These are phyloP conservation scores for Sciurus vulgaris DNA, from an alignment of 2,797 vertebrate species.

Conservation along the genomic window DNA sequence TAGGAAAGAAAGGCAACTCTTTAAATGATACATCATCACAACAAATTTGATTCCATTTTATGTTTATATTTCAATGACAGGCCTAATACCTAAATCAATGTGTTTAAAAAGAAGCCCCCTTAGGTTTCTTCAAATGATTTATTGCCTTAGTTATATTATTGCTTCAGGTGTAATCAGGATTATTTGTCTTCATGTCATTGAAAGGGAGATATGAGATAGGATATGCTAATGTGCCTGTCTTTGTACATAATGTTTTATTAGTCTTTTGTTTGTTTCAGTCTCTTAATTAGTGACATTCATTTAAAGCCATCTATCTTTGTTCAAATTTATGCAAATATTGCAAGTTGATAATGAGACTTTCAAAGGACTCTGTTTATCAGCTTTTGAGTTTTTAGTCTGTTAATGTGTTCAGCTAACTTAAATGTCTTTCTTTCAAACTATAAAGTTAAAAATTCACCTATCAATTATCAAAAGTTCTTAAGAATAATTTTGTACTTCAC, in stretches of 20 bases:
- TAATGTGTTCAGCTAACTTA: constrained; percentile 74
- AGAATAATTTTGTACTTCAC: constrained; percentile 4
- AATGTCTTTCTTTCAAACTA: constrained; percentile 50
- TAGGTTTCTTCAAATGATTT: constrained; percentile 82
- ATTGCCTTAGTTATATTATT: constrained; percentile 85
- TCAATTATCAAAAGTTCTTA: constrained; percentile 65
- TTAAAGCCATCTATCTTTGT: constrained; percentile 85
- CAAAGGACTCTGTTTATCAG: constrained; percentile 75
- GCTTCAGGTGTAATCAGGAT: constrained; percentile 87
- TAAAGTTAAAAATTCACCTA: constrained; percentile 32
- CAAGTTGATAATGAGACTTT: constrained; percentile 82
- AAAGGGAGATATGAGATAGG: constrained; percentile 77
- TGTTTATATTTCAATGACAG: constrained; percentile 79
- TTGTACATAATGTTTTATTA: constrained; percentile 83
- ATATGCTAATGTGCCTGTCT: constrained; percentile 86
- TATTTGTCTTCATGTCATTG: constrained; percentile 87
- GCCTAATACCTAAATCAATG: constrained; percentile 81
- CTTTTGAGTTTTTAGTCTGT: constrained; percentile 76
- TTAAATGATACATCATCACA: constrained; percentile 69
- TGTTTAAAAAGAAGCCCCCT: constrained; percentile 76
- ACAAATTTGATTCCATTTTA: constrained; percentile 78
- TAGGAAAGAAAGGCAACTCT: constrained; percentile 67
- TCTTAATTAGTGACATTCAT: constrained; percentile 87
- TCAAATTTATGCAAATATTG: constrained; percentile 86
- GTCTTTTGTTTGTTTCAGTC: constrained; percentile 85